Percentiles rank a stretch among this genome's conserved stretches.
Conservation (phyloP, 2,797 vertebrate genomes). For the Chelon labrosus region DNA sequence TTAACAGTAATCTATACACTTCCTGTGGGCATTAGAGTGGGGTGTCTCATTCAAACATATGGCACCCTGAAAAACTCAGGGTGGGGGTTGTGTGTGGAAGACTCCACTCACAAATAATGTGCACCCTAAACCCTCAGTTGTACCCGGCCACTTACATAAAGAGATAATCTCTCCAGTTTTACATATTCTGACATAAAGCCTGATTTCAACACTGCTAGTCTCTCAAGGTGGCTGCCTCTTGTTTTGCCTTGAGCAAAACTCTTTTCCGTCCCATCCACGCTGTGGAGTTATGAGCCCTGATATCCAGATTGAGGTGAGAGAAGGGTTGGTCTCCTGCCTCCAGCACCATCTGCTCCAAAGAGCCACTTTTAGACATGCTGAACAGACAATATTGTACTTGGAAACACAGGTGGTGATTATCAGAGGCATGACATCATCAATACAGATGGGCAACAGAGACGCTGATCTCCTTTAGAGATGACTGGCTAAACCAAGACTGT, state of each 20-base stretch:
- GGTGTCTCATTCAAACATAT: constrained; percentile 58
- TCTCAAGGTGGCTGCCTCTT: constrained; percentile 56
- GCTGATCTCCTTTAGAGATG: constrained; percentile 35
- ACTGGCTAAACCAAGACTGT: constrained; percentile 9
- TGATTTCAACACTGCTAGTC: constrained; percentile 35
- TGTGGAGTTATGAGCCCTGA: constrained; percentile 69
- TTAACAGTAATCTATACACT: constrained; percentile 76
- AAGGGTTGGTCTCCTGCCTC: constrained; percentile 84
- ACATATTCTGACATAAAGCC: constrained; percentile 42
- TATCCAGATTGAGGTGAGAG: constrained; percentile 83
- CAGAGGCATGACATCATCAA: constrained; percentile 77
- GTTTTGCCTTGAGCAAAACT: constrained; percentile 73
- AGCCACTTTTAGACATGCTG: constrained; percentile 84
- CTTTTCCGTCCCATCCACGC: constrained; percentile 62
- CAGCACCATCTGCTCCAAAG: constrained; percentile 84
- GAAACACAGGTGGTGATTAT: constrained; percentile 74
- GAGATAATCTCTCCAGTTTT: constrained; percentile 48
- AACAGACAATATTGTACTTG: constrained; percentile 80
- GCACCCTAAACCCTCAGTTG: constrained; percentile 43
- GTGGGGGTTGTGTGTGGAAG: constrained; percentile 2
- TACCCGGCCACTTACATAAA: constrained; percentile 24
- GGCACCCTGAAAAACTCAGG: constrained; percentile 40
- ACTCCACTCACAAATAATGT: constrained; percentile 51
- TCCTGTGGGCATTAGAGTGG: constrained; percentile 62
- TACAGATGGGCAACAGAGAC: constrained; percentile 61